Evolutionary conservation across 1,140 invertebrate genomes (phyloP).

Genomic region (Drosophila navojoa): DNA sequence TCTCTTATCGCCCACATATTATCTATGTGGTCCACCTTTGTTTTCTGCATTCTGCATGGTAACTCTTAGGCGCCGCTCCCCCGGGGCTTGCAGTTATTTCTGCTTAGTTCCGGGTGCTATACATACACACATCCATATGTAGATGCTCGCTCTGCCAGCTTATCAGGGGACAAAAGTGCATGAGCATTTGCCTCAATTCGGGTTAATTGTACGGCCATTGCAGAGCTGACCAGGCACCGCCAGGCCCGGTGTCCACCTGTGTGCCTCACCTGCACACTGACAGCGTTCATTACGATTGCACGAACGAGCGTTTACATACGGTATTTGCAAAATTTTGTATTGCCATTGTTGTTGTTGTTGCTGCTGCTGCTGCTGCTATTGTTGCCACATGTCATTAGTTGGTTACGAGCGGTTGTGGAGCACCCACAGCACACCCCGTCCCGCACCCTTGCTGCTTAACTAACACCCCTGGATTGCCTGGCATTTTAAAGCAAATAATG

Average conservation of each 20-base stretch:
- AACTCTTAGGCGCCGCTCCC: not conserved
- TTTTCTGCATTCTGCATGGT: not conserved
- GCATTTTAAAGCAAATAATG: conserved; percentile 34
- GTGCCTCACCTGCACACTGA: not conserved
- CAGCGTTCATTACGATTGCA: conserved; percentile 42
- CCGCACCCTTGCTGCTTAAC: too few relatives aligned
- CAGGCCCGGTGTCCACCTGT: not conserved
- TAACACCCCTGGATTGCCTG: not conserved
- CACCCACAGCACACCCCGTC: too few relatives aligned
- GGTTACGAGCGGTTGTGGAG: not conserved
- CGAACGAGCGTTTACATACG: conserved; percentile 39
- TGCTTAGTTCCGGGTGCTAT: conserved; percentile 17
- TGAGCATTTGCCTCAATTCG: conserved; percentile 51
- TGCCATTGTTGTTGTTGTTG: conserved; percentile 31
- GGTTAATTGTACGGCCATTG: conserved; percentile 55
- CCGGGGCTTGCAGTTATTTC: conserved; percentile 9
- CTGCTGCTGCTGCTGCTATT: conserved; percentile 25
- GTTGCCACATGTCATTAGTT: conserved; percentile 40
- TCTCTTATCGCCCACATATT: not conserved
- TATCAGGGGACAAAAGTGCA: conserved; percentile 44
- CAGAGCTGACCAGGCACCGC: conserved; percentile 2
- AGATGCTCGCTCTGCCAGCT: conserved; percentile 6
- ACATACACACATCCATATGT: not conserved
- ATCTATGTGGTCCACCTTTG: not conserved
- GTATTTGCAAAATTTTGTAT: conserved; percentile 40